Evolutionary conservation across 2,888 invertebrate genomes (phyloP).

Genomic region (Adela reaumurella): DNA sequence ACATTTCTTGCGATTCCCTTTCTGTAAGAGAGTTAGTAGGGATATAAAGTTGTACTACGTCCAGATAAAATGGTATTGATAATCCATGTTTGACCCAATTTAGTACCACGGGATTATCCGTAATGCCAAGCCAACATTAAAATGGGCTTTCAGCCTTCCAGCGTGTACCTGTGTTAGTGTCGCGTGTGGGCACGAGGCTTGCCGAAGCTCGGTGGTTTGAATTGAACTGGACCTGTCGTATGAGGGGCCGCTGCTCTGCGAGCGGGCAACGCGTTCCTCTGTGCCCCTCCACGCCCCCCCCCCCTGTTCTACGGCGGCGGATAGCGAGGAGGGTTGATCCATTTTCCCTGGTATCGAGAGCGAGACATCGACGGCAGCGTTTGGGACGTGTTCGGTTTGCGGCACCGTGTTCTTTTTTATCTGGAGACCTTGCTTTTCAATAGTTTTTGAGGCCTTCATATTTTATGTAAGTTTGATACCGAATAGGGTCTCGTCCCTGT

Average conservation of each 20-base stretch:
- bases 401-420: slow-evolving; percentile 5
- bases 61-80: slow-evolving; percentile 5
- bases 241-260: background rate
- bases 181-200: slow-evolving; percentile 3
- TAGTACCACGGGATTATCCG: slow-evolving; percentile 4
- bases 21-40: too few species aligned
- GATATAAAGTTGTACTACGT: too few species aligned
- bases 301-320: slow-evolving; percentile 8
- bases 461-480: slow-evolving; percentile 3
- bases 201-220: background rate
- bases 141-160: slow-evolving; percentile 9
- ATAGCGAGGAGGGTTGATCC: slow-evolving; percentile 12
- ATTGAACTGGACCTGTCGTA: background rate
- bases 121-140: slow-evolving; percentile 13
- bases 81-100: slow-evolving; percentile 7
- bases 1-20: slow-evolving; percentile 3
- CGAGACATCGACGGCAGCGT: slow-evolving; percentile 3
- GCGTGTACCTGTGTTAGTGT: slow-evolving; percentile 11
- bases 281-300: slow-evolving; percentile 6
- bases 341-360: too few species aligned
- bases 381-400: slow-evolving; percentile 3
- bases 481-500: slow-evolving; percentile 12
- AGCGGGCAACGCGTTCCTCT: background rate
- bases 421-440: slow-evolving; percentile 11
- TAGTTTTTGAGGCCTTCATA: slow-evolving; percentile 11